phyloP scores from a whole-genome alignment of 2,797 vertebrate species.

The Gadopsis bispinosus region DNA sequence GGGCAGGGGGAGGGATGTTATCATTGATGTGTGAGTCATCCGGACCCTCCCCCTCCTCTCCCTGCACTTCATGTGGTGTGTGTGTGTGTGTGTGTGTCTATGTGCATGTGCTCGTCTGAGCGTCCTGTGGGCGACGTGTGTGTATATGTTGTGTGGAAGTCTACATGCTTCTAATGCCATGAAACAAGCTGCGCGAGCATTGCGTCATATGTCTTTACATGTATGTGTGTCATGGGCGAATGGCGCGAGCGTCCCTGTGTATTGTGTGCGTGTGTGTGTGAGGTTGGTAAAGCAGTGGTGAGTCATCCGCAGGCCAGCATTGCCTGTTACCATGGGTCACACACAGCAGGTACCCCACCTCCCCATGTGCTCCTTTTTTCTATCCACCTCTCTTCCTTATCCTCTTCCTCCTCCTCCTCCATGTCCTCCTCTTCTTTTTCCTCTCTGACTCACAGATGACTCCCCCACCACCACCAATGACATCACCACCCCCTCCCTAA shows the following conservation, averaged over 20 bases:
- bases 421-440: constrained; percentile 67
- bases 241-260: constrained; percentile 31
- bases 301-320: constrained; percentile 78
- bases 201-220: constrained; percentile 22
- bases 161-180: constrained; percentile 16
- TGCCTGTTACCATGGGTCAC: constrained; percentile 80
- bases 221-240: constrained; percentile 18
- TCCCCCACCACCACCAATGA: constrained; percentile 74
- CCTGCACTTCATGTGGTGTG: constrained; percentile 52
- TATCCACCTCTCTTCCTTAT: constrained; percentile 64
- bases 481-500: constrained; percentile 74
- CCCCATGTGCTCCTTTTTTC: constrained; percentile 45
- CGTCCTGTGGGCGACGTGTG: not conserved
- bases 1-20: constrained; percentile 66
- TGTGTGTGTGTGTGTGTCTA: not conserved
- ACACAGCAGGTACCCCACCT: constrained; percentile 79
- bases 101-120: not conserved
- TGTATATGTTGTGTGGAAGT: constrained; percentile 25
- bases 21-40: constrained; percentile 82
- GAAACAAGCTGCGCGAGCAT: constrained; percentile 7
- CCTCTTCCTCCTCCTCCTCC: constrained; percentile 59
- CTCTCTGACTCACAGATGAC: constrained; percentile 81
- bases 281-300: constrained; percentile 75
- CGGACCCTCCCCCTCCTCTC: constrained; percentile 67
- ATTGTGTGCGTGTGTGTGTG: constrained; percentile 35